Conservation (phyloP, 1,140 invertebrate species). For the Caenorhabditis briggsae region DNA sequence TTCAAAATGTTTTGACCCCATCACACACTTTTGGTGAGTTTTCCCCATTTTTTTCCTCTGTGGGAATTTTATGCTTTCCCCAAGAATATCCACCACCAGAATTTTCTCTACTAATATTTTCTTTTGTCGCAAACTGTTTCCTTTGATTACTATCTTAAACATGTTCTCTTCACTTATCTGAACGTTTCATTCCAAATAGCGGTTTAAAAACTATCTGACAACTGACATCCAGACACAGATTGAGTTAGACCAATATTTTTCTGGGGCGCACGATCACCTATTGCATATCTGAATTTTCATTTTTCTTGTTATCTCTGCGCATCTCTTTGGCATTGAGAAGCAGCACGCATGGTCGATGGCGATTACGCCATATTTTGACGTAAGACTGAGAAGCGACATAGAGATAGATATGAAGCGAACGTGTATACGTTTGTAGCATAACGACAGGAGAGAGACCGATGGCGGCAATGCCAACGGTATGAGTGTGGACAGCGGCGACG, state of each 20-base stretch:
- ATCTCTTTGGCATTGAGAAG: slow-evolving; percentile 24
- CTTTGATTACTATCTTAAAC: slow-evolving; percentile 17
- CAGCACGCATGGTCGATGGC: neutral
- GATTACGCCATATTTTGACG: slow-evolving; percentile 51
- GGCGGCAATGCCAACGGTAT: slow-evolving; percentile 3
- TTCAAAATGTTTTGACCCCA: too few species aligned
- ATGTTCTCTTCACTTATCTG: slow-evolving; percentile 36
- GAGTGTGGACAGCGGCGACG: slow-evolving; percentile 1
- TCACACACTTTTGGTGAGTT: too few species aligned
- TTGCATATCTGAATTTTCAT: too few species aligned
- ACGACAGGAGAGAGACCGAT: slow-evolving; percentile 13
- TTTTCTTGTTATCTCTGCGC: slow-evolving; percentile 6
- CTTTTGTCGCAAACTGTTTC: neutral
- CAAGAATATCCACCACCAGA: neutral
- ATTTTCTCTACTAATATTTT: neutral
- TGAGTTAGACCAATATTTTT: too few species aligned
- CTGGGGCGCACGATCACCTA: neutral
- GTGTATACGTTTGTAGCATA: slow-evolving; percentile 46
- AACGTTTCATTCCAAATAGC: neutral
- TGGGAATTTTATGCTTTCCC: too few species aligned
- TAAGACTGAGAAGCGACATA: slow-evolving; percentile 15
- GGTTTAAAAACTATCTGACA: neutral
- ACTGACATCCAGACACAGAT: neutral
- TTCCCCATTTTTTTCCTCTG: too few species aligned
- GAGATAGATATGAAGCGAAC: slow-evolving; percentile 4